Evolutionary conservation across 2,113 vertebrate species (phyloP).

Genomic region (Tautogolabrus adspersus): DNA sequence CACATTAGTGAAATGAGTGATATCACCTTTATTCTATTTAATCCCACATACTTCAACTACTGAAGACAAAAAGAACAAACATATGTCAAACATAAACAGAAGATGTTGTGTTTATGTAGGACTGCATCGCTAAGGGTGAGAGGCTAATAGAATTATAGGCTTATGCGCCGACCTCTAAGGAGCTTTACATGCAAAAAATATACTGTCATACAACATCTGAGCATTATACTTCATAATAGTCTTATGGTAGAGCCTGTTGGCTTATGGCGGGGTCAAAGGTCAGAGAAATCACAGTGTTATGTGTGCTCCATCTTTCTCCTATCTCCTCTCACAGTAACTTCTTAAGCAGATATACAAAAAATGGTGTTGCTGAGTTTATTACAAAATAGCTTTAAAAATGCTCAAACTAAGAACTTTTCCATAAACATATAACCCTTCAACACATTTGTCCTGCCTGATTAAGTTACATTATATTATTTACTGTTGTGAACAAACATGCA

Average conservation of each 20-base stretch:
- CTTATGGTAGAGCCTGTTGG: not conserved
- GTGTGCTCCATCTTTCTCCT: not conserved
- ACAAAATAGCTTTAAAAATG: constrained; percentile 30
- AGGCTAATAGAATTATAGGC: not conserved
- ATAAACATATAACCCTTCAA: constrained; percentile 19
- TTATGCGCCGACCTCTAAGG: not conserved
- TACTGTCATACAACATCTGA: not conserved
- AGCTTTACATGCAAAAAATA: not conserved
- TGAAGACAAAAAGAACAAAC: not conserved
- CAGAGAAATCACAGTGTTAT: not conserved
- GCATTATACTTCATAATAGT: constrained; percentile 1
- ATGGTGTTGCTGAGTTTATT: no score
- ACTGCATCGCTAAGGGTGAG: not conserved
- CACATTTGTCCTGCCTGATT: constrained; percentile 26
- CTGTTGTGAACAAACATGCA: constrained; percentile 14
- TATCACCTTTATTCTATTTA: not conserved
- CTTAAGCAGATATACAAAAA: constrained; percentile 23
- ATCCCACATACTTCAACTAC: no score
- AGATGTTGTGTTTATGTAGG: not conserved
- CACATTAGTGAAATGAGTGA: not conserved
- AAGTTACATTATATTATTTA: constrained; percentile 14
- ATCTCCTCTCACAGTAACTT: constrained; percentile 2
- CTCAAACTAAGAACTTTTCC: not conserved
- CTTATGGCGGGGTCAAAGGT: constrained; percentile 10
- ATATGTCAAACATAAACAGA: not conserved